Conservation (phyloP, 2,888 invertebrate species). For the Pseudococcus jackbeardsleyi region DNA sequence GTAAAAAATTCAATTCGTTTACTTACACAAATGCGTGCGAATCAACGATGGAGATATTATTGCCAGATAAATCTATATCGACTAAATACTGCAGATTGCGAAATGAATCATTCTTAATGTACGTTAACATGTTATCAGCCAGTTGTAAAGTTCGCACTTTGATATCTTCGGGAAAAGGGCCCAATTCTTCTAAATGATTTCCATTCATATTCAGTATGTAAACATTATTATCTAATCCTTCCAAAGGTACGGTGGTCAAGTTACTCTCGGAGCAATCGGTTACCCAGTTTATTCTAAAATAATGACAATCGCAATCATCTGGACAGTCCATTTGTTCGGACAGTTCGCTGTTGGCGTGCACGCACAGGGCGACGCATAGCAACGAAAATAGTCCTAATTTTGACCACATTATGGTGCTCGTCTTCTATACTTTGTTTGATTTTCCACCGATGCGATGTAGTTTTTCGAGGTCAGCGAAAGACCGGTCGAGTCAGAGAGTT, state of each 20-base stretch:
- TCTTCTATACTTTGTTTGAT: neutral
- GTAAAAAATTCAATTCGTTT: neutral
- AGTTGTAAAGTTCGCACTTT: conserved; percentile 80
- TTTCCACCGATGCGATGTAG: neutral
- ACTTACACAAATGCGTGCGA: conserved; percentile 78
- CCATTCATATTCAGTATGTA: conserved; percentile 81
- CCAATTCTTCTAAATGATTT: conserved; percentile 76
- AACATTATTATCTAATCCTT: conserved; percentile 79
- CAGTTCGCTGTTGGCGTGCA: conserved; percentile 75
- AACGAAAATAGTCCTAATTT: neutral
- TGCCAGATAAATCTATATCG: conserved; percentile 79
- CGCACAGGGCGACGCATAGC: neutral
- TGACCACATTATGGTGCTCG: conserved; percentile 12
- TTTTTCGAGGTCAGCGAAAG: neutral
- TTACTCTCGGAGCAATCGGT: conserved; percentile 83
- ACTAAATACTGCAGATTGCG: conserved; percentile 78
- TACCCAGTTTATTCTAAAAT: conserved; percentile 83
- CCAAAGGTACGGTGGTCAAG: conserved; percentile 78
- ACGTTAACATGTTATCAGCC: conserved; percentile 77
- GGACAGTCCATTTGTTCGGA: conserved; percentile 78
- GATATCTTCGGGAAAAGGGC: conserved; percentile 78
- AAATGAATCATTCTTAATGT: conserved; percentile 76
- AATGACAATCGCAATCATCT: conserved; percentile 82
- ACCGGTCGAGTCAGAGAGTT: neutral
- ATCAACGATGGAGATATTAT: conserved; percentile 77